A percentile compares a stretch with the other conserved stretches of the same genome.
Conservation (phyloP, 2,888 invertebrate species). For the Epiblema foenella region DNA sequence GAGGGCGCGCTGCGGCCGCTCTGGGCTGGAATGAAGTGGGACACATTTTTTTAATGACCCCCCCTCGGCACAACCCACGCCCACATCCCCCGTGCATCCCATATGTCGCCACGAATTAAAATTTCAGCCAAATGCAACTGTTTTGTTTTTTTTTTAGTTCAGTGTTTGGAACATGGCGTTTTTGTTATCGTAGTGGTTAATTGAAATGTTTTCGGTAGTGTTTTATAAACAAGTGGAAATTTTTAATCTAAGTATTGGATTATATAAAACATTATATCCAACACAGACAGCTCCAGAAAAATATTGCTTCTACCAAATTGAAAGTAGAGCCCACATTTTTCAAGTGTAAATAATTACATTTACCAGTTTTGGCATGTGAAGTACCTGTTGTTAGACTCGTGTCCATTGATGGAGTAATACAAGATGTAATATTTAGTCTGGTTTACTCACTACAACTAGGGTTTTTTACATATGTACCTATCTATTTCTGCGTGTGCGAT, state of each 20-base stretch:
- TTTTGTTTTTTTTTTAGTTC: conserved; percentile 19
- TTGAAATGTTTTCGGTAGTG: background rate
- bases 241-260: background rate
- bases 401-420: no score
- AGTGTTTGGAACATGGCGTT: conserved; percentile 10
- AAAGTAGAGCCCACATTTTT: no score
- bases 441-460: no score
- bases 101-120: conserved; percentile 80
- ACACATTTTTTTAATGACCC: conserved; percentile 83
- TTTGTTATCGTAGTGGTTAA: conserved; percentile 15
- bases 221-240: background rate
- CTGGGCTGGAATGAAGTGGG: conserved; percentile 77
- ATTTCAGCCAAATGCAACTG: conserved; percentile 74
- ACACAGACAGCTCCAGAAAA: no score
- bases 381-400: no score
- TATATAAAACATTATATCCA: no score
- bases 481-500: no score
- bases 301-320: no score
- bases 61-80: conserved; percentile 49
- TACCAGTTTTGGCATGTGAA: no score
- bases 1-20: conserved; percentile 65
- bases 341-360: no score
- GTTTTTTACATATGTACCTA: no score
- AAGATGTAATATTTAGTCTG: no score
- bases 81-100: conserved; percentile 56